Evolutionary conservation across 2,797 vertebrate genomes (phyloP).

Genomic region (Epinephelus malabaricus): DNA sequence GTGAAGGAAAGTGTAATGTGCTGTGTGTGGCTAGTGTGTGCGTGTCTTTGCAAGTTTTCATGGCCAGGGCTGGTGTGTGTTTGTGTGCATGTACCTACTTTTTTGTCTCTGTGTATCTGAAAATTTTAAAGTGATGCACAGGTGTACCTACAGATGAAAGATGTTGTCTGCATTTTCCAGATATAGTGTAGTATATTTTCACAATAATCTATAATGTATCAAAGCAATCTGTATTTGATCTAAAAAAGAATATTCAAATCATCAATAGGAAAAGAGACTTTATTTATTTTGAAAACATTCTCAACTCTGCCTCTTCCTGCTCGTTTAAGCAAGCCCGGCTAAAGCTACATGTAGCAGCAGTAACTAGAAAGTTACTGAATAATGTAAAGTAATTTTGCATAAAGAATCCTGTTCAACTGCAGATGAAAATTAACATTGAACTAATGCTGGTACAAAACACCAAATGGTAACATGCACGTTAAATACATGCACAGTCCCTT

Average conservation of each 20-base stretch:
- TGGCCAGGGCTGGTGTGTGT: slow-evolving; percentile 6
- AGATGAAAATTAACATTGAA: too few relatives aligned
- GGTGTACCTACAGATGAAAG: slow-evolving; percentile 30
- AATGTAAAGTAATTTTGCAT: neutral
- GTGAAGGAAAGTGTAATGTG: slow-evolving; percentile 39
- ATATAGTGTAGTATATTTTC: neutral
- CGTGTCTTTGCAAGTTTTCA: slow-evolving; percentile 8
- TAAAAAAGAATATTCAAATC: neutral
- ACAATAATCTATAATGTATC: neutral
- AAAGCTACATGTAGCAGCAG: neutral
- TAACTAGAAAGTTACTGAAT: neutral
- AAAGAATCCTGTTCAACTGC: too few relatives aligned
- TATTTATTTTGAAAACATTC: neutral
- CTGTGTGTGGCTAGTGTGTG: slow-evolving; percentile 32
- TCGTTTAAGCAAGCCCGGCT: neutral
- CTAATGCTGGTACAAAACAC: neutral
- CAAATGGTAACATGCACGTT: neutral
- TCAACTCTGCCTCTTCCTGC: neutral
- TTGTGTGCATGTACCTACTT: neutral
- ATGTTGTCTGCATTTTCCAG: neutral
- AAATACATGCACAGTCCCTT: neutral
- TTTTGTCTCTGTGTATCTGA: slow-evolving; percentile 14
- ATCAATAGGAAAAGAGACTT: neutral
- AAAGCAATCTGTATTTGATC: neutral
- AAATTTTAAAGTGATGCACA: slow-evolving; percentile 43